phyloP scores from a whole-genome alignment of 1,140 invertebrate species.

The Gyrodactylus salaris region DNA sequence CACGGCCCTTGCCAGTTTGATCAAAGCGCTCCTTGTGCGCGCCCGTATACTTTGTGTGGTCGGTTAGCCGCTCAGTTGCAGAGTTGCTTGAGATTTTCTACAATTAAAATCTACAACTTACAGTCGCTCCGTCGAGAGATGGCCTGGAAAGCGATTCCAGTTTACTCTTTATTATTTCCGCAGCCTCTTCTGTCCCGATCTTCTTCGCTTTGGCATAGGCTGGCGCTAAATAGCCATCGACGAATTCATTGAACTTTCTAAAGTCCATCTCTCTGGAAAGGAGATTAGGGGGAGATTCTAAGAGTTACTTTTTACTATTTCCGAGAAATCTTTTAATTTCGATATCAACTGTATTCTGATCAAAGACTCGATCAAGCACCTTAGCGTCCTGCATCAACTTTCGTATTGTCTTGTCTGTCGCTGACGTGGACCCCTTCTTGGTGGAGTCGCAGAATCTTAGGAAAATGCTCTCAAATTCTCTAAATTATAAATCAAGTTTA shows the following conservation, averaged over 20 bases:
- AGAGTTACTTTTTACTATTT: background rate
- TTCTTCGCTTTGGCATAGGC: background rate
- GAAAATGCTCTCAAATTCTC: background rate
- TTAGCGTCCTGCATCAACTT: slow-evolving; percentile 2
- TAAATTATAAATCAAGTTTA: too few relatives aligned
- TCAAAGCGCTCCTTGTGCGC: slow-evolving; percentile 25
- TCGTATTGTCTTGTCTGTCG: slow-evolving; percentile 1
- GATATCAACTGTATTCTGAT: slow-evolving; percentile 1
- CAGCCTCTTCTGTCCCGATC: background rate
- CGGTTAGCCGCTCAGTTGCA: slow-evolving; percentile 27
- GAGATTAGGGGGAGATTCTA: background rate
- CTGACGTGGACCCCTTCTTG: background rate
- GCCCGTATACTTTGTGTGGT: slow-evolving; percentile 22
- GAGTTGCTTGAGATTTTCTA: background rate
- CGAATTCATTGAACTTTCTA: background rate
- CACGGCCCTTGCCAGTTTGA: slow-evolving; percentile 21
- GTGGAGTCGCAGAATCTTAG: slow-evolving; percentile 1
- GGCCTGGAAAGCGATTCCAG: background rate
- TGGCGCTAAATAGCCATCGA: background rate
- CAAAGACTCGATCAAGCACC: background rate
- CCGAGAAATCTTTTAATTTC: background rate
- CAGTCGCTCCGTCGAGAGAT: slow-evolving; percentile 1
- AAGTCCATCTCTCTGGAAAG: background rate
- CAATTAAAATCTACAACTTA: background rate
- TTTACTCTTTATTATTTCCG: background rate